These are phyloP conservation scores for Muscidifurax raptorellus DNA, from an alignment of 1,140 invertebrate species.

Conservation along the genomic window DNA sequence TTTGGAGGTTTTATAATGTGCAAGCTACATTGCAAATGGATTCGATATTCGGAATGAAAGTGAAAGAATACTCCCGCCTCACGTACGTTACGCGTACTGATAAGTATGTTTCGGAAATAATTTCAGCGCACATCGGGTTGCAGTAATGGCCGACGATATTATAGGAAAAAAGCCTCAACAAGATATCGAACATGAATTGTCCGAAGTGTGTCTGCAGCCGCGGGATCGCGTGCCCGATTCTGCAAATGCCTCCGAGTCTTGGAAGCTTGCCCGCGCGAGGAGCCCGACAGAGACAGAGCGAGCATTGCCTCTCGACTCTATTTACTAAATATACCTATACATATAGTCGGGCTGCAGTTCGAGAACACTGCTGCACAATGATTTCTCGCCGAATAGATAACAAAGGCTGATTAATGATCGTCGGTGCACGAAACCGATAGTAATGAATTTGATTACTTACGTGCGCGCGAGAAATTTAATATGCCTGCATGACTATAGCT, in stretches of 20 bases:
- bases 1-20: too few species aligned
- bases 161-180: neutral
- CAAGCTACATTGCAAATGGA: too few species aligned
- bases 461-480: neutral
- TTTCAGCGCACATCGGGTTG: neutral
- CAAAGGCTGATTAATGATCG: neutral
- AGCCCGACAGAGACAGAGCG: neutral
- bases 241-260: constrained; percentile 54
- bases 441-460: neutral
- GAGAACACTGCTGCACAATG: neutral
- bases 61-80: too few species aligned
- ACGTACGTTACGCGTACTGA: too few species aligned
- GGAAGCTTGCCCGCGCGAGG: constrained; percentile 56
- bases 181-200: constrained; percentile 31
- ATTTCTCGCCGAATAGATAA: constrained; percentile 14
- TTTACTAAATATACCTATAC: too few species aligned
- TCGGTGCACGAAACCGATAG: too few species aligned
- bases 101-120: too few species aligned
- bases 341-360: constrained; percentile 21
- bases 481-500: neutral
- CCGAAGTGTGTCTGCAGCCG: neutral
- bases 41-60: too few species aligned
- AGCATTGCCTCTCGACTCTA: neutral
- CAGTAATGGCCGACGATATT: neutral
- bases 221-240: neutral